phyloP scores from a whole-genome alignment of 1,140 invertebrate species.

The Medauroidea extradentata region DNA sequence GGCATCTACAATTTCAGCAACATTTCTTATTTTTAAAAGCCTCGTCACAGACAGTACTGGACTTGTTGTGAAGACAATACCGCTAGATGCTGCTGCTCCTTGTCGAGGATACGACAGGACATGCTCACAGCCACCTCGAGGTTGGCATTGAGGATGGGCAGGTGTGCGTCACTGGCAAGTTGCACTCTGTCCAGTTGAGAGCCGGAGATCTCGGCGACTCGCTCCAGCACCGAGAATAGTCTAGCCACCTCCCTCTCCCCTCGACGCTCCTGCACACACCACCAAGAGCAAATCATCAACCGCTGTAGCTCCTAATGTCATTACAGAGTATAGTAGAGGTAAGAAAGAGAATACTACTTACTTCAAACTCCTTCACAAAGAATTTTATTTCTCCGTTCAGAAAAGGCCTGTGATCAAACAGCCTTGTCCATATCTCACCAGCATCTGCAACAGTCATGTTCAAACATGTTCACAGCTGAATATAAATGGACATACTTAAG shows the following conservation, averaged over 20 bases:
- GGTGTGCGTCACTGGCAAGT: constrained; percentile 52
- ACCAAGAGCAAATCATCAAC: too few species aligned
- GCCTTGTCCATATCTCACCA: constrained; percentile 71
- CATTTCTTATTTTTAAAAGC: too few species aligned
- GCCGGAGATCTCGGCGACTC: constrained; percentile 70
- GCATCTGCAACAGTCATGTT: constrained; percentile 61
- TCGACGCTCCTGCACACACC: constrained; percentile 57
- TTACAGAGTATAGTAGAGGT: too few species aligned
- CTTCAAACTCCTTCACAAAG: constrained; percentile 80
- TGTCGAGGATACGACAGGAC: constrained; percentile 51
- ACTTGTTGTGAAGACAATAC: too few species aligned
- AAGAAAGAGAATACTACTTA: too few species aligned
- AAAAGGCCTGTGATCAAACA: constrained; percentile 81
- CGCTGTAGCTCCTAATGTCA: too few species aligned
- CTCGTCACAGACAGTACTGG: too few species aligned
- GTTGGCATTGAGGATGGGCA: constrained; percentile 60
- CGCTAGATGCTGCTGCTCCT: constrained; percentile 47
- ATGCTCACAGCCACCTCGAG: constrained; percentile 60
- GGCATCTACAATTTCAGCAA: too few species aligned
- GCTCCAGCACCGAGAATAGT: constrained; percentile 71
- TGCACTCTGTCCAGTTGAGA: constrained; percentile 59
- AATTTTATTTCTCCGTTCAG: constrained; percentile 77
- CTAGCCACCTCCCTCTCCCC: constrained; percentile 72
- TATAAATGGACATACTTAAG: too few species aligned
- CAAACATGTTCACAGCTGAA: too few species aligned